Evolutionary conservation across 2,797 vertebrate species (phyloP), one percentile per base, ranked within the genome.

Genomic region (Parauchenoglanis ngamensis): DNA sequence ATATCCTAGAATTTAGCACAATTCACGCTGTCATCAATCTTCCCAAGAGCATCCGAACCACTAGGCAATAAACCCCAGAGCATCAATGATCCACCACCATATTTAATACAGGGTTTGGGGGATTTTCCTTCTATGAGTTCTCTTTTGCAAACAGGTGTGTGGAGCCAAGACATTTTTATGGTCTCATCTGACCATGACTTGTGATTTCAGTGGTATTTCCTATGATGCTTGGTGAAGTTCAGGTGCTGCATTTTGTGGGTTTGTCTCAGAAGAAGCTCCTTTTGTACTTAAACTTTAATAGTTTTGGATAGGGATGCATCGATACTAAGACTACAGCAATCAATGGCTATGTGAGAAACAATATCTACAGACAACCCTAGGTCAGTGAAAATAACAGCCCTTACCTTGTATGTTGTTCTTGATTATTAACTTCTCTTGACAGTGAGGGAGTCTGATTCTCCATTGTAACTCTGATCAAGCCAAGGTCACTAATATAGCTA

Each of bases 61-160:
- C 79, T 19, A 63, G 59, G 40, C 79, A 82, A 11, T 82, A 65
- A 83, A 83, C 61, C 46, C 44, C 4, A 83, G n/a, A 67, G 44
- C n/a, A 49, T 67, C 25, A 21, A 5, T 21, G 44, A 52, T 52
- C 40, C 44, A 21, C 44, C 63, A 35, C n/a, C 63, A 68, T 83
- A 52, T 52, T 68, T 68, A 31, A 83, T 7, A 23, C 63, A 21
- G 46, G 8, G n/a, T 31, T 83, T 83, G 28, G 46, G n/a, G 28
- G n/a, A 52, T 54, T 35, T 31, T 83, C 31, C 17, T 52, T 68
- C 63, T 67, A 52, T 31, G 10, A n/a, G 35, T 12, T 7, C 8
- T 40, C 5, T 49, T 35, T 31, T 35, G 35, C 28, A 52, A 57
- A 79, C 52, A 82, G 59, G 79, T 82, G 23, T 82, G 52, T 11